phyloP scores from a whole-genome alignment of 2,888 invertebrate genomes.

The Dicycla oo region DNA sequence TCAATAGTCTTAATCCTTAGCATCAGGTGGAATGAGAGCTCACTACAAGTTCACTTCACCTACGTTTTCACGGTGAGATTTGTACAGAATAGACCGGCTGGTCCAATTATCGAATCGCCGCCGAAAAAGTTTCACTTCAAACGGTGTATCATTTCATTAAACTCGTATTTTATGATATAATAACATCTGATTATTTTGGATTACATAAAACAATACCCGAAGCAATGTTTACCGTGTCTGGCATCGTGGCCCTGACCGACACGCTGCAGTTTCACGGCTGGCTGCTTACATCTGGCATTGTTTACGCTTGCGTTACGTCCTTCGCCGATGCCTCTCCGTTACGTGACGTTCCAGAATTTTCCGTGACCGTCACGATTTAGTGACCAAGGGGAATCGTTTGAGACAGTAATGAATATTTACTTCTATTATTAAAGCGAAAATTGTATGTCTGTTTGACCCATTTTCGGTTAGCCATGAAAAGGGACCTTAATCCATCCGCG shows the following conservation, averaged over 20 bases:
- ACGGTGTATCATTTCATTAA: slow-evolving; percentile 11
- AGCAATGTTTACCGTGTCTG: slow-evolving; percentile 16
- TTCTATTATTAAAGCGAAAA: slow-evolving; percentile 25
- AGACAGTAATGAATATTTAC: background rate
- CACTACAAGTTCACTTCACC: too few relatives aligned
- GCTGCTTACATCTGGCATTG: slow-evolving; percentile 4
- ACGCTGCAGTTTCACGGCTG: slow-evolving; percentile 16
- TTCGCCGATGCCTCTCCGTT: slow-evolving; percentile 18
- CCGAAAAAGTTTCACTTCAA: too few relatives aligned
- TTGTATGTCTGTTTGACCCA: slow-evolving; percentile 26
- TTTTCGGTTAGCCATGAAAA: slow-evolving; percentile 3
- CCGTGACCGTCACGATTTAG: slow-evolving; percentile 18
- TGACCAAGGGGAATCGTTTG: slow-evolving; percentile 3
- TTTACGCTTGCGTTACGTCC: slow-evolving; percentile 23
- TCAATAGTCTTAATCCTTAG: too few relatives aligned
- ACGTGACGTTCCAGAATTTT: slow-evolving; percentile 20
- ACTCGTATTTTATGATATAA: background rate
- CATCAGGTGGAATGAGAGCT: too few relatives aligned
- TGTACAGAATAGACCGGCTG: too few relatives aligned
- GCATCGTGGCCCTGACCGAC: slow-evolving; percentile 44
- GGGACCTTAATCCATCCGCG: background rate
- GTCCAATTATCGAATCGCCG: too few relatives aligned
- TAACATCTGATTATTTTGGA: background rate
- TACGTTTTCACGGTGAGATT: too few relatives aligned
- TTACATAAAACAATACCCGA: slow-evolving; percentile 21